Conservation (phyloP, 1,140 invertebrate genomes). For the Magallana ariakensis region DNA sequence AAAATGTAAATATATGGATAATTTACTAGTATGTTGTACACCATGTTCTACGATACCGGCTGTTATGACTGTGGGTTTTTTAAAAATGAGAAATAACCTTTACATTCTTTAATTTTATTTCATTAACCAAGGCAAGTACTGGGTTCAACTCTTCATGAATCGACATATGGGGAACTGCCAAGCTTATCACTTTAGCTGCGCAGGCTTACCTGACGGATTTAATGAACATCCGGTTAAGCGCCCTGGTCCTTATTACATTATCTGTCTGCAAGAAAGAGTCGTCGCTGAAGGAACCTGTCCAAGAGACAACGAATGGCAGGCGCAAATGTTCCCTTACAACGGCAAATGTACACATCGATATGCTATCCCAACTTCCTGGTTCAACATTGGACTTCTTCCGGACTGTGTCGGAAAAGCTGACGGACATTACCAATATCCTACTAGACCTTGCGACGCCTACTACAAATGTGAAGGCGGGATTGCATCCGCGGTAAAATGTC, state of each 20-base stretch:
- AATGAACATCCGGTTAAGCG: constrained; percentile 1
- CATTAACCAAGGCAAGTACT: neutral
- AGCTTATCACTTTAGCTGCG: constrained; percentile 1
- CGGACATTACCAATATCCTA: neutral
- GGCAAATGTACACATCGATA: neutral
- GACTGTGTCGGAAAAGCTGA: neutral
- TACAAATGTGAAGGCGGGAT: neutral
- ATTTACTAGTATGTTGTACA: too few species aligned
- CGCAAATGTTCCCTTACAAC: neutral
- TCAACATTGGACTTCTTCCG: neutral
- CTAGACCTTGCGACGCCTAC: neutral
- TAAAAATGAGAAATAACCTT: neutral
- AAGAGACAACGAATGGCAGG: neutral
- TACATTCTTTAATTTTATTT: neutral
- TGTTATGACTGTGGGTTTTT: too few species aligned
- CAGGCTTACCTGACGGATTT: neutral
- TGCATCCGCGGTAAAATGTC: neutral
- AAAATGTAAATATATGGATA: too few species aligned
- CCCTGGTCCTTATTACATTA: neutral
- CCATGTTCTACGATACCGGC: too few species aligned
- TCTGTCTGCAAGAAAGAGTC: neutral
- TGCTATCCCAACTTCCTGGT: neutral
- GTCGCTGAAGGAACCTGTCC: neutral
- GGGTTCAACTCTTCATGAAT: constrained; percentile 2
- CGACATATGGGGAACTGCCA: constrained; percentile 22